Evolutionary conservation across 2,888 invertebrate genomes (phyloP).

Genomic region (Bhutanitis thaidina): DNA sequence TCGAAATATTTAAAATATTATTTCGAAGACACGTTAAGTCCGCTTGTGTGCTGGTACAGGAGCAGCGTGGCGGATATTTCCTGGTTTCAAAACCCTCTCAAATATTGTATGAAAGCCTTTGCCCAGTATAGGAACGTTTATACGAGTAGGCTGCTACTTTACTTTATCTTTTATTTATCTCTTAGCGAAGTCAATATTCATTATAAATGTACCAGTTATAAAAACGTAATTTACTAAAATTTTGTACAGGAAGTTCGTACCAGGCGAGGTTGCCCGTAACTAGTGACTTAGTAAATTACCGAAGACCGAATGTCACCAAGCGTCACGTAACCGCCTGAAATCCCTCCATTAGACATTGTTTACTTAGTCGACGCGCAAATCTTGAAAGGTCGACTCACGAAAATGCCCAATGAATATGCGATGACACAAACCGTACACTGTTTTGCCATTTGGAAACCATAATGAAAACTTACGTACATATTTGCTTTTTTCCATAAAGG

Average conservation of each 20-base stretch:
- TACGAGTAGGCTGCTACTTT: too few relatives aligned
- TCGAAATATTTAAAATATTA: too few relatives aligned
- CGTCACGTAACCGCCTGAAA: constrained; percentile 64
- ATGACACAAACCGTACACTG: constrained; percentile 78
- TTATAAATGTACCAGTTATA: too few relatives aligned
- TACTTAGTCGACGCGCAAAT: constrained; percentile 72
- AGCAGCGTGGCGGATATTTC: too few relatives aligned
- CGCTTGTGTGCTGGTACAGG: too few relatives aligned
- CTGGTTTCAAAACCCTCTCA: too few relatives aligned
- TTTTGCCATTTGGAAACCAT: constrained; percentile 75
- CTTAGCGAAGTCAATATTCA: too few relatives aligned
- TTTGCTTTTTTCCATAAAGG: constrained; percentile 63
- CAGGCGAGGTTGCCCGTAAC: constrained; percentile 27
- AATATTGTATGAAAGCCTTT: too few relatives aligned
- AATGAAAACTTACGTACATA: constrained; percentile 72
- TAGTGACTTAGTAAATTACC: constrained; percentile 49
- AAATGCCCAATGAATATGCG: constrained; percentile 79
- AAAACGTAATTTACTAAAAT: not conserved
- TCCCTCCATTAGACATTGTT: constrained; percentile 77
- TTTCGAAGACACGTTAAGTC: too few relatives aligned
- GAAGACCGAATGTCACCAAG: constrained; percentile 56
- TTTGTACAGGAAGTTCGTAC: not conserved
- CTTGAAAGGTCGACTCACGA: constrained; percentile 76
- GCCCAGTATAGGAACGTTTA: too few relatives aligned
- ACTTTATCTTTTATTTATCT: too few relatives aligned